Evolutionary conservation across 2,888 invertebrate species (phyloP).

Genomic region (Blera fallax): DNA sequence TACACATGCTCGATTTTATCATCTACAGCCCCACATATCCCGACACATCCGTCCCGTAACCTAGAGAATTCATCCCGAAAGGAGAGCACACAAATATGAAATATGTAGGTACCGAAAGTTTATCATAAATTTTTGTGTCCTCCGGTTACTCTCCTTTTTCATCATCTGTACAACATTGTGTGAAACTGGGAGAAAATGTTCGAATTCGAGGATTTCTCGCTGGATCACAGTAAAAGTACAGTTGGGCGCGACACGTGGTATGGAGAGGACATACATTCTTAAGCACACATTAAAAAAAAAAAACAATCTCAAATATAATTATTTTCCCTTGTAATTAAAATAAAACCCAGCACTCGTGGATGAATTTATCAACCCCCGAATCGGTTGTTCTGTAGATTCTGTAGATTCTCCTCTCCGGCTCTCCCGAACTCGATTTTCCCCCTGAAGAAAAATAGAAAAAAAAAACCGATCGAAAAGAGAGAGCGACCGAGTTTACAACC

Average conservation of each 20-base stretch:
- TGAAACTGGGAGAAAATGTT: conserved; percentile 62
- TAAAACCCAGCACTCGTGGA: background rate
- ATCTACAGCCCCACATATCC: conserved; percentile 55
- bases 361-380: conserved; percentile 5
- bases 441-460: background rate
- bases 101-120: conserved; percentile 68
- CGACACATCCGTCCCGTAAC: conserved; percentile 60
- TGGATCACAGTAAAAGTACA: conserved; percentile 74
- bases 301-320: conserved; percentile 16
- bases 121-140: conserved; percentile 68
- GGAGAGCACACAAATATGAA: conserved; percentile 66
- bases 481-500: conserved; percentile 58
- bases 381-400: conserved; percentile 18
- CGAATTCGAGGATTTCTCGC: conserved; percentile 71
- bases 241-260: conserved; percentile 76
- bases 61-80: conserved; percentile 70
- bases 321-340: conserved; percentile 11
- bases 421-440: conserved; percentile 37
- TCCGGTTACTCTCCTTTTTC: conserved; percentile 63
- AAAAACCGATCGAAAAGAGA: conserved; percentile 58
- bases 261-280: conserved; percentile 74
- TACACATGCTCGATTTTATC: conserved; percentile 53
- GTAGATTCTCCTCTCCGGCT: conserved; percentile 38
- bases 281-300: background rate
- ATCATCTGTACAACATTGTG: conserved; percentile 57